phyloP scores from a whole-genome alignment of 2,888 invertebrate species.

The Altica lythri region DNA sequence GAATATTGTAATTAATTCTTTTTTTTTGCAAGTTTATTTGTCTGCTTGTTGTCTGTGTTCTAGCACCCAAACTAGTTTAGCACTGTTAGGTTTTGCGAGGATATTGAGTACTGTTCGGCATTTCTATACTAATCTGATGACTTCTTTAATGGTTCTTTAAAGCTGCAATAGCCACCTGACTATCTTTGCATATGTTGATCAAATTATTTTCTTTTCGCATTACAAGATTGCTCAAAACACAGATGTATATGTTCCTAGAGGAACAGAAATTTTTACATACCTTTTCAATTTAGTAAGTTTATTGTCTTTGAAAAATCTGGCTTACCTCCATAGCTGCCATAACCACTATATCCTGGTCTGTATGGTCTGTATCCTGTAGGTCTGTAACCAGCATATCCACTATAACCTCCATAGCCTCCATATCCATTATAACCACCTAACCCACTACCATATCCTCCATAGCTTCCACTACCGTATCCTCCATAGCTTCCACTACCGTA shows the following conservation, averaged over 20 bases:
- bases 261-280: background rate
- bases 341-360: conserved; percentile 7
- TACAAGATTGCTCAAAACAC: no score
- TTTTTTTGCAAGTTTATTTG: no score
- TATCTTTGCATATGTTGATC: background rate
- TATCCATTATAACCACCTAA: conserved; percentile 1
- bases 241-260: background rate
- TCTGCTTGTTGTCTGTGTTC: no score
- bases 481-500: background rate
- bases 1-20: no score
- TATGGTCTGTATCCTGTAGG: conserved; percentile 8
- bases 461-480: background rate
- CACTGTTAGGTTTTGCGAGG: no score
- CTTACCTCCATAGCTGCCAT: conserved; percentile 3
- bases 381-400: conserved; percentile 6
- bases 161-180: background rate
- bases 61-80: no score
- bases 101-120: no score
- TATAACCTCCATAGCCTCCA: conserved; percentile 9
- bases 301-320: background rate
- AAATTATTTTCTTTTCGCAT: background rate
- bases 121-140: no score
- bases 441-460: background rate
- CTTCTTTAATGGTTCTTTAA: no score
- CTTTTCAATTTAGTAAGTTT: background rate